Percentiles rank a stretch among this genome's conserved stretches.
These are phyloP conservation scores for Saccostrea echinata DNA, from an alignment of 1,140 invertebrate genomes.

Conservation along the genomic window DNA sequence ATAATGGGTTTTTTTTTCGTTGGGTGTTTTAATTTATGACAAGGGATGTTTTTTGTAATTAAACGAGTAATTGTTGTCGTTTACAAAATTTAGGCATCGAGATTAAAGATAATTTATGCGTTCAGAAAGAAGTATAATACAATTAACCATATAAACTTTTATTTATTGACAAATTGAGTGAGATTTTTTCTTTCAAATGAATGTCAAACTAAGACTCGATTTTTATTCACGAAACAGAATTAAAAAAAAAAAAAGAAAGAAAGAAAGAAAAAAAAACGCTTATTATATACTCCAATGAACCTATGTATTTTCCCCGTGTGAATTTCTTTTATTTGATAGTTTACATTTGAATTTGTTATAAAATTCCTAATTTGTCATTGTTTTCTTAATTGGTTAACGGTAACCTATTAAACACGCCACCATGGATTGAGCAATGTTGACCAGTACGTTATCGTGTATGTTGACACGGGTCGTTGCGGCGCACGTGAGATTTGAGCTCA, in stretches of 20 bases:
- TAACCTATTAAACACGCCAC: not conserved
- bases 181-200: not conserved
- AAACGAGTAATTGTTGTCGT: no score
- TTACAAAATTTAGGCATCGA: no score
- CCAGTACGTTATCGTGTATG: not conserved
- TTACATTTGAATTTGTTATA: not conserved
- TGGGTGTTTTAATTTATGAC: no score
- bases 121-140: no score
- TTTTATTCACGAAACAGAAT: conserved; percentile 20
- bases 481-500: conserved; percentile 46
- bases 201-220: not conserved
- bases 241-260: not conserved
- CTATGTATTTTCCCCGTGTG: not conserved
- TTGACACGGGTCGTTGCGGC: not conserved
- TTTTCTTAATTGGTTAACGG: conserved; percentile 10
- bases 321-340: not conserved
- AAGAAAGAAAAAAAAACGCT: not conserved
- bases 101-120: no score
- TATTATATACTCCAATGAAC: not conserved
- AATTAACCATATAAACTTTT: no score
- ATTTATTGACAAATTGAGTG: no score
- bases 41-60: no score
- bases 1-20: no score
- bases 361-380: not conserved
- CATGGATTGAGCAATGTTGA: not conserved